Percentiles rank a stretch among this genome's conserved stretches.
These are phyloP conservation scores for Pammene fasciana DNA, from an alignment of 2,888 invertebrate species.

Conservation along the genomic window DNA sequence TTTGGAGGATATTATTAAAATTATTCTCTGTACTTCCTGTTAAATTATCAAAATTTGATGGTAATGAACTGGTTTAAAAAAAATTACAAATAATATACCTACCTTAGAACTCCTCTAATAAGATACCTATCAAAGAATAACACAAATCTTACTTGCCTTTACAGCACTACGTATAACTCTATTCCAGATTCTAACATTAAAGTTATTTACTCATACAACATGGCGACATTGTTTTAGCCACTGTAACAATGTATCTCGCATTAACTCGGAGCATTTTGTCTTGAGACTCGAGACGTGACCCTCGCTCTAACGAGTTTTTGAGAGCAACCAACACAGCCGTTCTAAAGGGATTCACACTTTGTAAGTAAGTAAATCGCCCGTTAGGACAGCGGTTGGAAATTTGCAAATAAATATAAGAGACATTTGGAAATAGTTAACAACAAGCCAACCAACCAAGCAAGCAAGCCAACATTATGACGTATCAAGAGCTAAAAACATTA, in stretches of 20 bases:
- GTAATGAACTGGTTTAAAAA: too few relatives aligned
- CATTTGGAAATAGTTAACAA: background rate
- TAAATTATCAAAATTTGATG: too few relatives aligned
- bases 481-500: too few relatives aligned
- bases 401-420: slow-evolving; percentile 41
- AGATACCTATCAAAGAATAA: background rate
- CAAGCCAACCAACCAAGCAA: too few relatives aligned
- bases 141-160: background rate
- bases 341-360: slow-evolving; percentile 81
- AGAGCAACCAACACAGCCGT: slow-evolving; percentile 73
- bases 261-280: slow-evolving; percentile 69
- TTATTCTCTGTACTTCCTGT: too few relatives aligned
- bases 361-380: slow-evolving; percentile 71
- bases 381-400: slow-evolving; percentile 31
- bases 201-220: slow-evolving; percentile 4
- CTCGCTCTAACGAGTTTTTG: slow-evolving; percentile 82
- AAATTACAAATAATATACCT: too few relatives aligned
- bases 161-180: background rate
- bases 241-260: slow-evolving; percentile 53
- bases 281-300: slow-evolving; percentile 68
- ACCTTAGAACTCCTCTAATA: too few relatives aligned
- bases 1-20: too few relatives aligned
- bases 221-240: slow-evolving; percentile 22
- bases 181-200: slow-evolving; percentile 9
- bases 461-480: too few relatives aligned